A percentile compares a stretch with the other conserved stretches of the same genome.
These are phyloP conservation scores for Clepsis dumicolana DNA, from an alignment of 2,888 invertebrate genomes.

Conservation along the genomic window DNA sequence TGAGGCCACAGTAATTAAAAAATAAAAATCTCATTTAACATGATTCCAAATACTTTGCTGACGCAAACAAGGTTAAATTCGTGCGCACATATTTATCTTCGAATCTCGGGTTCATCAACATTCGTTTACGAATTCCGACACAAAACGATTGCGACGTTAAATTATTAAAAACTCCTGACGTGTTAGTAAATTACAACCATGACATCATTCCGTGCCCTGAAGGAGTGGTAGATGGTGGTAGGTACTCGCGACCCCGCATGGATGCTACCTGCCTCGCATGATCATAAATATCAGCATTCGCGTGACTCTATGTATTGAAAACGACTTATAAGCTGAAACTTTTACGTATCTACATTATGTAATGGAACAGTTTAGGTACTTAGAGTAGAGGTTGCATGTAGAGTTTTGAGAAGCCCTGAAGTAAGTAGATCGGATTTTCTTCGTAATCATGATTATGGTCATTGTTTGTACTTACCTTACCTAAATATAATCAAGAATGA, in stretches of 20 bases:
- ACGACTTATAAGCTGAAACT: too few species aligned
- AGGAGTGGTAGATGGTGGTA: slow-evolving; percentile 22
- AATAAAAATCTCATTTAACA: neutral
- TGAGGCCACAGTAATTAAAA: neutral
- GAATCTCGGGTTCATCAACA: slow-evolving; percentile 33
- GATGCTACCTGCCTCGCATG: slow-evolving; percentile 22
- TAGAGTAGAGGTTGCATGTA: too few species aligned
- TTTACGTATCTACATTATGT: neutral
- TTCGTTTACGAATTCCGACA: slow-evolving; percentile 6
- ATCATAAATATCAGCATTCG: slow-evolving; percentile 27
- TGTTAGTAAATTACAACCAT: slow-evolving; percentile 11
- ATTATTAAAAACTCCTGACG: slow-evolving; percentile 12
- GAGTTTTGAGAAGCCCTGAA: neutral
- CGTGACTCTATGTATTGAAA: slow-evolving; percentile 14
- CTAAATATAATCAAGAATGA: too few species aligned
- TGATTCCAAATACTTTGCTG: slow-evolving; percentile 14
- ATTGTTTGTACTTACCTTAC: too few species aligned
- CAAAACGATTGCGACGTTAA: slow-evolving; percentile 19
- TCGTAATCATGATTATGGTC: neutral
- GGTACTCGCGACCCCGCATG: neutral
- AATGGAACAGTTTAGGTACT: neutral
- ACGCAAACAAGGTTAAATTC: slow-evolving; percentile 27
- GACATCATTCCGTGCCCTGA: slow-evolving; percentile 22
- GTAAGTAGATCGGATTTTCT: neutral
- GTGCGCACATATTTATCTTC: slow-evolving; percentile 21